Conservation (phyloP, 2,797 vertebrate genomes). For the Amazona finschi region DNA sequence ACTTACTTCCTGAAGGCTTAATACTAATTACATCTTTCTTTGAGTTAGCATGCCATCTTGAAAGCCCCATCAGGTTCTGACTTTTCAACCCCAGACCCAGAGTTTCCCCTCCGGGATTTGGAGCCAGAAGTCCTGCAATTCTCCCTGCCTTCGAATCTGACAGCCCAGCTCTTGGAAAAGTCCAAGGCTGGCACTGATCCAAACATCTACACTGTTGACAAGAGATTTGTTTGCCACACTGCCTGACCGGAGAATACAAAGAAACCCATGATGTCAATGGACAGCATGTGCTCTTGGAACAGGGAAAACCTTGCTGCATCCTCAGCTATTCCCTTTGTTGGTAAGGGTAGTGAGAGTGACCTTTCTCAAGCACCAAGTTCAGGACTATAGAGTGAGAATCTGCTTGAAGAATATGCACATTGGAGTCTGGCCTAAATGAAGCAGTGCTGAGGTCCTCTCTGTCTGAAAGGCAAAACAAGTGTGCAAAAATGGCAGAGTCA, state of each 20-base stretch:
- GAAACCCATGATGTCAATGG: neutral
- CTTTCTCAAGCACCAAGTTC: neutral
- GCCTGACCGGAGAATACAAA: neutral
- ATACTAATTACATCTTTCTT: neutral
- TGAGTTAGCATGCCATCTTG: rapidly evolving
- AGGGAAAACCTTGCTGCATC: neutral
- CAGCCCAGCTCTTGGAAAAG: neutral
- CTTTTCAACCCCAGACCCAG: neutral
- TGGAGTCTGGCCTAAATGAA: neutral
- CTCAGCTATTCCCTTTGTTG: neutral
- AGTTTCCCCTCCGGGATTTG: neutral
- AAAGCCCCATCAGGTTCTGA: neutral
- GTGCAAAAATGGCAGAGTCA: slow-evolving; percentile 48
- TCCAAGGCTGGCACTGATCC: neutral
- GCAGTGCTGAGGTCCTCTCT: slow-evolving; percentile 51
- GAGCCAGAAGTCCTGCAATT: neutral
- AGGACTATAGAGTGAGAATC: neutral
- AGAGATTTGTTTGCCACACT: neutral
- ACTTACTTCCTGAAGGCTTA: neutral
- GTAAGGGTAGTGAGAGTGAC: neutral
- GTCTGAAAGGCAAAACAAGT: slow-evolving; percentile 61
- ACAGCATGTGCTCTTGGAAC: neutral
- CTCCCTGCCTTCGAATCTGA: neutral
- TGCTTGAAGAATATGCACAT: neutral
- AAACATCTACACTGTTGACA: neutral